Evolutionary conservation across 2,888 invertebrate genomes (phyloP), one percentile per base, ranked within the genome.

Genomic region (Tetragonula carbonaria): DNA sequence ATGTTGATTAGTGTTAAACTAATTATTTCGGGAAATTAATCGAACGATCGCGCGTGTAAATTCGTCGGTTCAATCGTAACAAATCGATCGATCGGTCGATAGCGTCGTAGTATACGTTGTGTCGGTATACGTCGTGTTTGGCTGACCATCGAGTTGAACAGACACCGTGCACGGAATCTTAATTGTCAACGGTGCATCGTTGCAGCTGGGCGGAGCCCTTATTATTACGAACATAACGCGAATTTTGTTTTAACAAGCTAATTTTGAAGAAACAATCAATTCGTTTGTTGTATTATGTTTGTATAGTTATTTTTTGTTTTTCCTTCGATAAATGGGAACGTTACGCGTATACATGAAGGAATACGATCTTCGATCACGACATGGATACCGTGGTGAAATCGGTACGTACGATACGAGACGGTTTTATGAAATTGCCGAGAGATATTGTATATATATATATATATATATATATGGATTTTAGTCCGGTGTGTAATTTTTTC

Each of bases 131-230:
- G 45, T 62, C 14, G 72, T 53, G 73, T 68, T 84, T 51, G 62
- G 68, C 51, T 78, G 81, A 74, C 57, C 74, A 65, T 71, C 23
- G 63, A 55, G 55, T 77, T 62, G 78, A 70, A 51, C 59, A 59
- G 62, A 45, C 74, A 74, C 74, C 79, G 86, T 85, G 77, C 55
- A 68, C n/a, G 73, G 81, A 81, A 86, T 86, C 73, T 21, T 76
- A 78, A 84, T 85, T 82, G 86, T 81, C 85, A 81, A 78, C 68
- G 74, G 81, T 81, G 85, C 81, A 78, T 81, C 83, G 77, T 68
- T 77, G 73, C 81, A 83, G 74, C 73, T 86, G 89, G 89, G 88
- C 88, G 89, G 87, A 86, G 89, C 87, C 88, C 84, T 66, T 81
- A 68, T 75, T 84, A 51, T 55, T 73, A 72, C 66, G 63, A 51